These are phyloP conservation scores for Clarias batrachus DNA, from an alignment of 2,113 vertebrate genomes.

Conservation along the genomic window DNA sequence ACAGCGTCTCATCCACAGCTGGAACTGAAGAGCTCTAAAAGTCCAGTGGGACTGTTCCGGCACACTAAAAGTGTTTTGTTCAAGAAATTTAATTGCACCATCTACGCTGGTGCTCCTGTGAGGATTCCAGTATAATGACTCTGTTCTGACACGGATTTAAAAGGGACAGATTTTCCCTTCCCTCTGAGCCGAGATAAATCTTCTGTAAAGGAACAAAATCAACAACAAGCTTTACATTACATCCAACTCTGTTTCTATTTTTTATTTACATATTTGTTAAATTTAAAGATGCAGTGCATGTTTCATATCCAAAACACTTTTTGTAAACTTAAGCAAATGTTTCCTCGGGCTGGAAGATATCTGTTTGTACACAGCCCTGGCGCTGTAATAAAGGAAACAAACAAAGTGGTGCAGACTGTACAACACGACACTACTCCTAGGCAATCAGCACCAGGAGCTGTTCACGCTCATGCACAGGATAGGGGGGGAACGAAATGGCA, in stretches of 20 bases:
- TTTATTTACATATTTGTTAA: not conserved
- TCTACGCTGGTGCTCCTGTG: conserved; percentile 71
- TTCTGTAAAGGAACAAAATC: conserved; percentile 63
- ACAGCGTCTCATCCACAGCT: conserved; percentile 55
- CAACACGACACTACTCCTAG: no score
- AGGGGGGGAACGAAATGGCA: no score
- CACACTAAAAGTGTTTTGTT: conserved; percentile 68
- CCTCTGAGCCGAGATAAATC: conserved; percentile 58
- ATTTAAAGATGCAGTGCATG: not conserved
- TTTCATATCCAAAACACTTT: no score
- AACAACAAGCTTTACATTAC: not conserved
- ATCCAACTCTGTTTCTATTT: not conserved
- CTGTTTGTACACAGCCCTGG: no score
- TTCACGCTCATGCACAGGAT: no score
- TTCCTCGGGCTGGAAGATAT: no score
- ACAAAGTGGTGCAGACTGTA: no score
- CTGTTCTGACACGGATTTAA: conserved; percentile 71
- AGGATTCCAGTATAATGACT: conserved; percentile 74
- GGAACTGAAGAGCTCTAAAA: conserved; percentile 57
- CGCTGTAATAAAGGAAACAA: no score
- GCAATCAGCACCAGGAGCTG: no score
- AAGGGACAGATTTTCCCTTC: conserved; percentile 55
- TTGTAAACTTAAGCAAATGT: no score
- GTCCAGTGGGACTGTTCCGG: conserved; percentile 61
- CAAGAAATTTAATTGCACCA: conserved; percentile 74